Evolutionary conservation across 2,888 invertebrate genomes (phyloP).

Genomic region (Byasa hedistus): DNA sequence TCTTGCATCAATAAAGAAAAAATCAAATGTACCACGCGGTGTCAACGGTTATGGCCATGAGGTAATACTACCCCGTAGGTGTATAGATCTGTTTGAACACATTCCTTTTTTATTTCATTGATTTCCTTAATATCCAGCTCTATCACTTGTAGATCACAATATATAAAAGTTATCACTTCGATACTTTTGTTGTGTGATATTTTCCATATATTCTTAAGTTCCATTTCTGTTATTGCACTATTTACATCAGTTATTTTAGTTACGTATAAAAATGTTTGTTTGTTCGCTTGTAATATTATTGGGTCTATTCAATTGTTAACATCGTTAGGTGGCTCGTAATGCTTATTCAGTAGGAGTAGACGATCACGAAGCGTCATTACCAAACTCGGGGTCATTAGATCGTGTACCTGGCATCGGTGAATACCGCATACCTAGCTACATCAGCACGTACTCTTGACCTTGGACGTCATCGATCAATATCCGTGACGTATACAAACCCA

Average conservation of each 20-base stretch:
- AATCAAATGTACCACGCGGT: conserved; percentile 98
- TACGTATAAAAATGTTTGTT: neutral
- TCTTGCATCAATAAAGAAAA: conserved; percentile 84
- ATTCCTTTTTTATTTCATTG: conserved; percentile 40
- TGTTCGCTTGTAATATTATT: conserved; percentile 21
- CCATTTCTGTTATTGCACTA: conserved; percentile 12
- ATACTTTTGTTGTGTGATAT: neutral
- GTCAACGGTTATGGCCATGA: conserved; percentile 95
- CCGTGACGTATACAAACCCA: conserved; percentile 49
- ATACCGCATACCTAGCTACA: conserved; percentile 41
- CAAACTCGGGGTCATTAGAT: conserved; percentile 38
- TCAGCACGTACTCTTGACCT: conserved; percentile 52
- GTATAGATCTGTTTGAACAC: conserved; percentile 45
- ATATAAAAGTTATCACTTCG: neutral
- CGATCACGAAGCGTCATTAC: conserved; percentile 41
- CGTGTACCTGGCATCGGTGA: conserved; percentile 43
- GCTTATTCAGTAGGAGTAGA: conserved; percentile 34
- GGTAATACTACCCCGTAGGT: conserved; percentile 83
- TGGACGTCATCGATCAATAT: conserved; percentile 65
- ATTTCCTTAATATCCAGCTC: conserved; percentile 49
- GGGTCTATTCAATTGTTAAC: conserved; percentile 31
- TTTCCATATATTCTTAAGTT: neutral
- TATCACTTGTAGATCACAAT: conserved; percentile 48
- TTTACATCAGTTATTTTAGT: neutral
- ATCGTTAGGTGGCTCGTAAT: conserved; percentile 32